Percentiles rank a stretch among this genome's conserved stretches.
These are phyloP conservation scores for Apeira syringaria DNA, from an alignment of 2,888 invertebrate genomes.

Conservation along the genomic window DNA sequence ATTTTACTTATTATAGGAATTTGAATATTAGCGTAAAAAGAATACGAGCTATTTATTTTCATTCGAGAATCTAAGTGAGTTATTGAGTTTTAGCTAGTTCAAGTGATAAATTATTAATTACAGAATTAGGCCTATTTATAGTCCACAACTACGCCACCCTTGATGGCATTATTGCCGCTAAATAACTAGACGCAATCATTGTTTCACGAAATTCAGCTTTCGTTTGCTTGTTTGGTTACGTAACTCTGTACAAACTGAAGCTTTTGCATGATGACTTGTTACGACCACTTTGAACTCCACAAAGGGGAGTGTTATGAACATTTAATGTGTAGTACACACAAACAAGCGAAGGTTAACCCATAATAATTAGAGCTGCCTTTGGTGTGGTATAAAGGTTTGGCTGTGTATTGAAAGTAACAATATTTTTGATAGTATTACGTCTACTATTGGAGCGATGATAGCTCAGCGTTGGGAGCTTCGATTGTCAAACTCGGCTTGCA, in stretches of 20 bases:
- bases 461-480: too few species aligned
- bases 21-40: too few species aligned
- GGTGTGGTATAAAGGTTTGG: slow-evolving; percentile 5
- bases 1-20: too few species aligned
- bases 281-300: slow-evolving; percentile 8
- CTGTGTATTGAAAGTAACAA: slow-evolving; percentile 8
- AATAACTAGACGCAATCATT: slow-evolving; percentile 11
- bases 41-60: too few species aligned
- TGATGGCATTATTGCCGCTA: slow-evolving; percentile 7
- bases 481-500: slow-evolving; percentile 3
- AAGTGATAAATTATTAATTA: too few species aligned
- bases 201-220: slow-evolving; percentile 11
- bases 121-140: too few species aligned
- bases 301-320: slow-evolving; percentile 18
- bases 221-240: slow-evolving; percentile 12
- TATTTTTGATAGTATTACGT: too few species aligned
- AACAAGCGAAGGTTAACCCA: slow-evolving; percentile 15
- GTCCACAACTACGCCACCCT: slow-evolving; percentile 9
- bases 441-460: too few species aligned
- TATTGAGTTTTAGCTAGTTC: too few species aligned
- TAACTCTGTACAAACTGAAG: background rate
- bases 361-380: slow-evolving; percentile 17
- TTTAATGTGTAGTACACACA: slow-evolving; percentile 14
- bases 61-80: too few species aligned
- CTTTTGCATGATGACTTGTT: background rate